Conservation (phyloP, 92 coral and sea anemone species). For the Galaxea fascicularis region DNA sequence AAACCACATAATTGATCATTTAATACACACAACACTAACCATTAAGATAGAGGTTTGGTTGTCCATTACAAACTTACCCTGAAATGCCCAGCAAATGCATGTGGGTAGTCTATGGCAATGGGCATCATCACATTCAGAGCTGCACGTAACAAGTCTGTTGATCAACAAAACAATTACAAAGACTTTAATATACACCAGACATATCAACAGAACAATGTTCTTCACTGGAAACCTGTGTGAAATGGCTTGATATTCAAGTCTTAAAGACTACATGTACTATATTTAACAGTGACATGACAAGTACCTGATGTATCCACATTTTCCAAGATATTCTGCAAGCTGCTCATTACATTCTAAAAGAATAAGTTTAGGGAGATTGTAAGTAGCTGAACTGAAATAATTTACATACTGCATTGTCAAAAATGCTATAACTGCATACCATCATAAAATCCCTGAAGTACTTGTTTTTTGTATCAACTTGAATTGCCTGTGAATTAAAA, state of each 20-base stretch:
- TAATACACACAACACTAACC: too few relatives aligned
- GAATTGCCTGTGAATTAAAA: slow-evolving; percentile 64
- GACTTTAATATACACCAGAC: not conserved
- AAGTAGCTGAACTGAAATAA: not conserved
- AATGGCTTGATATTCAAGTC: too few relatives aligned
- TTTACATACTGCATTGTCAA: not conserved
- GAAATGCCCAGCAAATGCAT: slow-evolving; percentile 97
- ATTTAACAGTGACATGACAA: not conserved
- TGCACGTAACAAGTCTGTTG: slow-evolving; percentile 89
- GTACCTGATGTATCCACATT: slow-evolving; percentile 98
- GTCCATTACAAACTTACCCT: slow-evolving; percentile 68
- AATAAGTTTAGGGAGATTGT: not conserved
- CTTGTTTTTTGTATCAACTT: slow-evolving; percentile 84
- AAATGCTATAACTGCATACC: slow-evolving; percentile 60
- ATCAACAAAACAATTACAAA: not conserved
- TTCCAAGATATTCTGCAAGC: slow-evolving; percentile 91
- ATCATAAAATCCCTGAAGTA: slow-evolving; percentile 89
- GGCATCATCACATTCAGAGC: slow-evolving; percentile 94
- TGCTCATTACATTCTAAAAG: slow-evolving; percentile 88
- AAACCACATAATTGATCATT: too few relatives aligned
- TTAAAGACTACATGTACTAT: too few relatives aligned
- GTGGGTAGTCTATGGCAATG: slow-evolving; percentile 94
- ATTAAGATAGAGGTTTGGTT: too few relatives aligned
- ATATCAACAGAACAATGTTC: too few relatives aligned
- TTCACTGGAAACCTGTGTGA: too few relatives aligned